These are phyloP conservation scores for Genyomyrus donnyi DNA, from an alignment of 2,113 vertebrate species.

Conservation along the genomic window DNA sequence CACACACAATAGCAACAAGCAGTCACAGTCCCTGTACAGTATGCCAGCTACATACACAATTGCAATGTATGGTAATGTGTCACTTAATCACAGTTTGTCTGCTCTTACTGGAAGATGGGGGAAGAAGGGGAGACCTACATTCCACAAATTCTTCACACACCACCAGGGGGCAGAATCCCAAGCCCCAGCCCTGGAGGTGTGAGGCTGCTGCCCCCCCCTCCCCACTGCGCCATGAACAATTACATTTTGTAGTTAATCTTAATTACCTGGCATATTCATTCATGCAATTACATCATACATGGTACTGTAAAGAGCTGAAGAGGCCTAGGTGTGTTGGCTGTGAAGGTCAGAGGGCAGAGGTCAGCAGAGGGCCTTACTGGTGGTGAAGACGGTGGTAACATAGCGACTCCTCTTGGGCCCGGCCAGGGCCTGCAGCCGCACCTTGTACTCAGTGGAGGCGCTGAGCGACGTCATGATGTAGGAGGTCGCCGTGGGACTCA, in stretches of 20 bases:
- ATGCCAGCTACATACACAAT: conserved; percentile 66
- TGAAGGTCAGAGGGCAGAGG: neutral
- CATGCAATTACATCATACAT: neutral
- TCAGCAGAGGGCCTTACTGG: conserved; percentile 64
- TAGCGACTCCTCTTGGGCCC: conserved; percentile 72
- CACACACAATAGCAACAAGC: neutral
- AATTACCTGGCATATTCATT: neutral
- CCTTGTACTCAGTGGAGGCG: conserved; percentile 76
- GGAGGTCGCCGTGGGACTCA: conserved; percentile 74
- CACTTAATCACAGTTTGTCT: neutral
- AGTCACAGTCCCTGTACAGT: conserved; percentile 59
- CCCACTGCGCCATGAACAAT: neutral
- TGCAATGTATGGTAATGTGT: neutral
- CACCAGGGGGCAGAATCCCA: neutral
- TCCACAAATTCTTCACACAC: neutral
- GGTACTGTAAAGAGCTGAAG: neutral
- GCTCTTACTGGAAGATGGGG: neutral
- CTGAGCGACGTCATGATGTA: conserved; percentile 78
- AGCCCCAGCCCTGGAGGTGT: neutral
- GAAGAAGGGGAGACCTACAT: neutral
- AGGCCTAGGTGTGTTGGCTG: no score
- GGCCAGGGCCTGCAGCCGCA: conserved; percentile 75
- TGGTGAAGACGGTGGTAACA: conserved; percentile 72
- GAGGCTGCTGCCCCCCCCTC: neutral
- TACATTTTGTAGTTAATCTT: neutral